Percentiles rank a stretch among this genome's conserved stretches.
phyloP scores from a whole-genome alignment of 2,888 invertebrate species.

The Trimorus sp. region DNA sequence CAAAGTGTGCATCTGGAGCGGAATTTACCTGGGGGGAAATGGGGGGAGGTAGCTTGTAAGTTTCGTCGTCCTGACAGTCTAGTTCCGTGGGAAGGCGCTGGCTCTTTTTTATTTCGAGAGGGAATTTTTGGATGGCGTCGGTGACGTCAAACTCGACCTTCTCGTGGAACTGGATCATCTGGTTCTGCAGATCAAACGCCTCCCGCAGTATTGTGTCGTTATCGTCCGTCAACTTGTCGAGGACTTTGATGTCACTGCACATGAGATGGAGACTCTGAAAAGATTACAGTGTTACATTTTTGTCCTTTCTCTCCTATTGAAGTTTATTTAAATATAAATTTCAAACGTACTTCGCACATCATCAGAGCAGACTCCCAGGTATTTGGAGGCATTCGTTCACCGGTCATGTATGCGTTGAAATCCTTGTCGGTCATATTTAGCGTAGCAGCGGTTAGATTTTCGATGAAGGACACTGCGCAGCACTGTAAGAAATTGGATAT shows the following conservation, averaged over 20 bases:
- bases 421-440: constrained; percentile 95
- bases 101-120: constrained; percentile 86
- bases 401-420: constrained; percentile 96
- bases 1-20: too few relatives aligned
- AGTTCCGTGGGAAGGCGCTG: constrained; percentile 85
- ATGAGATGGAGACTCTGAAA: constrained; percentile 88
- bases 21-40: constrained; percentile 81
- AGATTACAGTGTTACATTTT: too few relatives aligned
- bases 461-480: constrained; percentile 98
- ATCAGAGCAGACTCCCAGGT: constrained; percentile 91
- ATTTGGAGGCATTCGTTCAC: constrained; percentile 92
- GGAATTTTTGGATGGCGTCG: constrained; percentile 88
- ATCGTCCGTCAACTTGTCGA: constrained; percentile 86
- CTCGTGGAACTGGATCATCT: constrained; percentile 89
- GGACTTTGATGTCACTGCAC: constrained; percentile 88
- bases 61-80: constrained; percentile 82
- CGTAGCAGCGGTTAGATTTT: constrained; percentile 96
- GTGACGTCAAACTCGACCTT: constrained; percentile 89
- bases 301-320: too few relatives aligned
- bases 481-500: constrained; percentile 84
- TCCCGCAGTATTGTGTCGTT: constrained; percentile 85
- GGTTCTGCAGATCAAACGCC: constrained; percentile 86
- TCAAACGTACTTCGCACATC: constrained; percentile 88
- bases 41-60: constrained; percentile 83
- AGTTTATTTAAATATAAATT: too few relatives aligned